Evolutionary conservation across 2,888 invertebrate genomes (phyloP), one percentile per base, ranked within the genome.

Genomic region (Patella pellucida): DNA sequence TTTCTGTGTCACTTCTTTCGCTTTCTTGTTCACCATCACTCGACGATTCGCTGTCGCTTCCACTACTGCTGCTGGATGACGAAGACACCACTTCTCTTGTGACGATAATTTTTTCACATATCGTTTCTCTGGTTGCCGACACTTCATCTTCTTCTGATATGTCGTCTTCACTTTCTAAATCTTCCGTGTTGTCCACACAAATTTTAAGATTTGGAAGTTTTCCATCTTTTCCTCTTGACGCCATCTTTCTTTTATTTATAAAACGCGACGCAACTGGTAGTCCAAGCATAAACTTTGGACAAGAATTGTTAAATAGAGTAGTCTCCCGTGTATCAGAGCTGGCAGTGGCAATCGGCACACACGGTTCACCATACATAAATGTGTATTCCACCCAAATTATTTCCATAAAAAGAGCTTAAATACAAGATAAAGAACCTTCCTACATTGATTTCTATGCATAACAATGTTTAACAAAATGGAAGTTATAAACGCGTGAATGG

Each of bases 151-250:
- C 81, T 19, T 76, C 77, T n/a, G n/a, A 70, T 7, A 73, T 69
- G 52, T 76, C 76, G 12, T 76, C 76, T 67, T 81, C 82, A 27
- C 78, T 82, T 12, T 79, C 82, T 52, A 85, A 85, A 51, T 83
- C 85, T 52, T 85, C 85, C 14, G 80, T 79, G 27, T 89, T 89
- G 73, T 88, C 88, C 41, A 89, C 85, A 78, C 87, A 87, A 75
- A 89, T 88, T 80, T 88, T 89, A 54, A 89, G 81, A 76, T 88
- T 88, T 23, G 88, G 86, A 14, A 87, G 79, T 74, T 84, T 84
- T 41, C 41, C 41, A 74, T 83, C 74, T 78, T 83, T 79, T 31
- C 76, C 78, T 4, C 73, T 74, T 41, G 80, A 81, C 73, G 85
- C 86, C 86, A 87, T 86, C 31, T 80, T 82, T 62, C 11, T 62